Percentiles rank a stretch among this genome's conserved stretches.
phyloP scores from a whole-genome alignment of 1,140 invertebrate genomes.

The Phymastichus coffea region DNA sequence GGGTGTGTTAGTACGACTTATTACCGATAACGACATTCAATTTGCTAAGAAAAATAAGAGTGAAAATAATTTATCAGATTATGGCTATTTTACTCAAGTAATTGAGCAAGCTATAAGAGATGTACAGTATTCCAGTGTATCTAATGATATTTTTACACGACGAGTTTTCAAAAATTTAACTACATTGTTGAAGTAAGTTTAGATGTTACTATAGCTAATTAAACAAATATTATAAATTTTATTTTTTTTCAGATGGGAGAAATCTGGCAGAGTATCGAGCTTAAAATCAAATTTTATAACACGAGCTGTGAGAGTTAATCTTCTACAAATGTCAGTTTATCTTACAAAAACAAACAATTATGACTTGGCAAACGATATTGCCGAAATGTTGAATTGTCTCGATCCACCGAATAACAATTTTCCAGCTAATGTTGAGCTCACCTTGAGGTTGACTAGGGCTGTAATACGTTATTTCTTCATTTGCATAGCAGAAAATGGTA shows the following conservation, averaged over 20 bases:
- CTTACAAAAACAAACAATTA: conserved; percentile 45
- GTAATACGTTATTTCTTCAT: conserved; percentile 76
- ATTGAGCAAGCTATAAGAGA: conserved; percentile 54
- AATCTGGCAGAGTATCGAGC: conserved; percentile 46
- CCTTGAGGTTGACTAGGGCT: conserved; percentile 66
- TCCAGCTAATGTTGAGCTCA: conserved; percentile 52
- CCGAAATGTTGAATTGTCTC: conserved; percentile 52
- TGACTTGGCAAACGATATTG: conserved; percentile 53
- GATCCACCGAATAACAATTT: conserved; percentile 44
- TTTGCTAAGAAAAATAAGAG: conserved; percentile 52
- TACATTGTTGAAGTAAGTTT: conserved; percentile 50
- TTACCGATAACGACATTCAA: conserved; percentile 55
- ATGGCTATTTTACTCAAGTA: conserved; percentile 57
- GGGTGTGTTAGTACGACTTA: conserved; percentile 55
- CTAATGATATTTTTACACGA: conserved; percentile 32
- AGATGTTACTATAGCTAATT: background rate
- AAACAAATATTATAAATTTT: background rate
- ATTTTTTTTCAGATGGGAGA: conserved; percentile 55
- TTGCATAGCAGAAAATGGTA: conserved; percentile 69
- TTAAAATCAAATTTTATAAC: conserved; percentile 54
- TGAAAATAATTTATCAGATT: conserved; percentile 48
- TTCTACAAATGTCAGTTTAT: conserved; percentile 53
- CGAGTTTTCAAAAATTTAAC: conserved; percentile 57
- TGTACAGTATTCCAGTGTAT: conserved; percentile 40
- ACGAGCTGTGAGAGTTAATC: conserved; percentile 54